Base-by-base conservation (phyloP, 1,140 invertebrate species). In the Papilio helenus region DNA sequence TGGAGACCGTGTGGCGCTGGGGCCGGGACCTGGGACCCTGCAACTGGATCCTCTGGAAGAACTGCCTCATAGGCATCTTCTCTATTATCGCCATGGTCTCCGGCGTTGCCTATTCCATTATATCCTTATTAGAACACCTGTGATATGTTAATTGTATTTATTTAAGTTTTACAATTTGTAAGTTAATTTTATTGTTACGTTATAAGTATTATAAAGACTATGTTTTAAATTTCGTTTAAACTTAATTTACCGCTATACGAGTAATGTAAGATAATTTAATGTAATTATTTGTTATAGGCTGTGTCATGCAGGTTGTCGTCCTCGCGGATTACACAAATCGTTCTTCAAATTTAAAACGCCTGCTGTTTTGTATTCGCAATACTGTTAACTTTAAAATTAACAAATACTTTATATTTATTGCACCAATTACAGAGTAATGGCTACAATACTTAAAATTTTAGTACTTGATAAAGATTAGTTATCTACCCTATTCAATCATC, bases 1-100 rank as follows among this genome's bases (percentile, higher is more conserved):
- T 98, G 26, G 97, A 99, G 85, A 97, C 97, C 0, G 95, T 97
- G 0, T 96, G 96, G 55, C 92, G 95, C 79, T 97, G 96, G 95
- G 96, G 90, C 95, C 85, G 94, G 88, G 95, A 96, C 72, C 92
- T 97, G 9, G 96, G 96, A 3, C 84, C 82, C 0, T 94, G 87
- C 78, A 93, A 96, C 39, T 97, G 96, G 96, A 95, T 96, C 42
- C 87, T 97, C 0, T 92, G 95, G 76, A 98, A 97, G 87, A 97
- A 98, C 83, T 72, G 93, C 8, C 23, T 96, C 3, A 94, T 98
- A 7, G 85, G 95, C 1, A 3, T 96, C 0, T 96, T 97, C 61
- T 94, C 97, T 0, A 46, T 97, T 0, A 89, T 97, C 65, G 97
- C 97, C 1, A 90, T 97, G 58, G 86, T 97, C 18, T 96, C 96